Base-by-base conservation (phyloP, 2,888 invertebrate genomes). In the Drosophila buzzatii region DNA sequence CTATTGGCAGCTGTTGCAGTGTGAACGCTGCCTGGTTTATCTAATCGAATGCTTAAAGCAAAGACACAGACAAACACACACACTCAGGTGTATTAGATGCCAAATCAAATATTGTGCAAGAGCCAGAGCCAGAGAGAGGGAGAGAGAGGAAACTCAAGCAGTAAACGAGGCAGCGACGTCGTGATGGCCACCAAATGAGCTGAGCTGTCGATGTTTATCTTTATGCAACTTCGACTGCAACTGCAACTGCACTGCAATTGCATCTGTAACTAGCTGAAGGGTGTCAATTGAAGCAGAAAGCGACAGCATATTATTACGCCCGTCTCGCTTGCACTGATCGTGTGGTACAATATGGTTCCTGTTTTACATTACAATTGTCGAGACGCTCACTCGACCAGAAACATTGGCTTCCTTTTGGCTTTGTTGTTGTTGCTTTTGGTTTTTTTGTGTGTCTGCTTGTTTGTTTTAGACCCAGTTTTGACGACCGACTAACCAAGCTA, bases 201-300 rank as follows among this genome's bases (percentile, higher is more conserved):
- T 47, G 49, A 37, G 45, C 66, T 76, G 81, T 79, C 82, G 73
- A 81, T 83, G 73, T 79, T 62, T 81, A 70, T 73, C 61, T 85
- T 82, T 83, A 83, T 82, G 74, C 67, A 83, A 82, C 75, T 53
- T 20, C 53, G 57, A 68, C 47, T 62, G 70, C 66, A 57, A 41
- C 41, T 82, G 74, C 69, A 83, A 71, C 45, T 69, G 73, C 70
- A 66, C 53, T 70, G 61, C 68, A 79, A 64, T 60, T 59, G 31
- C 66, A 51, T 58, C 44, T 56, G 62, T 64, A 61, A 71, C 73
- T 69, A 62, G 49, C 55, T 53, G 62, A 70, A 89, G 85, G 90
- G 85, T 85, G 90, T 89, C 85, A 85, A 90, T 90, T 85, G 90
- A 85, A 82, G 85, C 85, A 90, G 89, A 85, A 85, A 85, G 80